These are phyloP conservation scores for Oryzias dopingdopingensis DNA, from an alignment of 2,797 vertebrate species.

Conservation along the genomic window DNA sequence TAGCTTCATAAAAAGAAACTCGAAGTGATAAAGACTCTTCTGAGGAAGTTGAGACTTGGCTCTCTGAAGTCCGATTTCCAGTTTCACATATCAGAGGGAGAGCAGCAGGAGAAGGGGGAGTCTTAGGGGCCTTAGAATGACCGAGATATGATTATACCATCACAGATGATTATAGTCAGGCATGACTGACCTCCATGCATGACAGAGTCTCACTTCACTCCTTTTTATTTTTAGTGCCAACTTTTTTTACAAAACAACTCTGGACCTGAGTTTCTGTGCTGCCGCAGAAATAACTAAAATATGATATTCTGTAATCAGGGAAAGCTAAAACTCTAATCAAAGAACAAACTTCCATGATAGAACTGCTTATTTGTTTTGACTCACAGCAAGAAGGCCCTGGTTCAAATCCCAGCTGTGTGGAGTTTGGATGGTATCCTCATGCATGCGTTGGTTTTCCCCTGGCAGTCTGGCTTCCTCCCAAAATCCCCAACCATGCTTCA, in stretches of 20 bases:
- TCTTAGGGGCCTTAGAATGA: slow-evolving; percentile 59
- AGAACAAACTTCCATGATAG: too few species aligned
- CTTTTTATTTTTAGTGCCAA: slow-evolving; percentile 30
- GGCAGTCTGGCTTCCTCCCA: too few species aligned
- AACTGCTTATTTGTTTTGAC: too few species aligned
- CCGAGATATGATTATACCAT: slow-evolving; percentile 73
- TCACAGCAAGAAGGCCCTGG: too few species aligned
- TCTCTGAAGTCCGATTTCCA: slow-evolving; percentile 71
- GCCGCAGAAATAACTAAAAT: slow-evolving; percentile 35
- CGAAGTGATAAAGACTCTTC: slow-evolving; percentile 72
- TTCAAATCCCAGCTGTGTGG: too few species aligned
- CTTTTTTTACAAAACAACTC: slow-evolving; percentile 50
- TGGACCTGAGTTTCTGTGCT: slow-evolving; percentile 32
- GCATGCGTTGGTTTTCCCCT: too few species aligned
- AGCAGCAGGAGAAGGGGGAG: slow-evolving; percentile 31
- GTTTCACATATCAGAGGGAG: slow-evolving; percentile 65
- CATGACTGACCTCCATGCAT: slow-evolving; percentile 59
- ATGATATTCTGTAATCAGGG: too few species aligned
- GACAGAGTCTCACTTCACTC: slow-evolving; percentile 52
- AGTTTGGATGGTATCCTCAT: too few species aligned
- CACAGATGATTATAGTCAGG: slow-evolving; percentile 69
- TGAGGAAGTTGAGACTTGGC: slow-evolving; percentile 57
- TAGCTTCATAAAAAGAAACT: slow-evolving; percentile 69
- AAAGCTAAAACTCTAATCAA: too few species aligned
- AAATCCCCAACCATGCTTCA: too few species aligned